Evolutionary conservation across 2,113 vertebrate species (phyloP), one percentile per base, ranked within the genome.

Genomic region (Lophura nycthemera): DNA sequence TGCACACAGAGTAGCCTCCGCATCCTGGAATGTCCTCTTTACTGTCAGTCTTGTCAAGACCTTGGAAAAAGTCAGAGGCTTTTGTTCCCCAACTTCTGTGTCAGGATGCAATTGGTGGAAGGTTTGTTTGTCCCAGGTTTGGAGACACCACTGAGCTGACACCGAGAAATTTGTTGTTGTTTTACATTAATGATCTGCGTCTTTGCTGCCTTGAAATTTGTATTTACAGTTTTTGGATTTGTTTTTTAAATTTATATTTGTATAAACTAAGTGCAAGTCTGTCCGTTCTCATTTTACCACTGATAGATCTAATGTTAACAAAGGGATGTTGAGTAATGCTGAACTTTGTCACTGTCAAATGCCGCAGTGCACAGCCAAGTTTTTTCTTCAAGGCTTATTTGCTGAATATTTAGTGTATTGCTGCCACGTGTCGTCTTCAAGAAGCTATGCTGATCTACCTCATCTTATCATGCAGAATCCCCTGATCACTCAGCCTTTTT

Each of bases 21-120:
- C 67, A 69, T 83, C 60, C 77, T 96, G 76, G 92, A 91, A 96
- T 65, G 64, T 89, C 56, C 5, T n/a, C 77, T 65, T 77, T 69
- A 78, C 69, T 72, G 88, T 60, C 70, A 86, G 57, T 70, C 73
- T 83, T 89, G 84, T 78, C 25, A 61, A 48, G 43, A 93, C 61
- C 67, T 88, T 92, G 75, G 85, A 90, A 92, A 88, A 93, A 95
- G 83, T 96, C 86, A 87, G 70, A 90, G 83, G 56, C 79, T 94
- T 91, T 71, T 74, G 63, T 93, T 92, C 74, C 92, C 77, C 14
- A 17, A 45, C 69, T 93, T 95, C 75, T 90, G 71, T 73, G 61
- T 27, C 8, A 11, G 27, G 38, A 92, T 83, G 70, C 81, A 71
- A 92, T 92, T 88, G 93, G 89, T 83, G 47, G 36, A 91, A 96